Conservation (phyloP, 2,888 invertebrate species). For the Heliconius aoede region DNA sequence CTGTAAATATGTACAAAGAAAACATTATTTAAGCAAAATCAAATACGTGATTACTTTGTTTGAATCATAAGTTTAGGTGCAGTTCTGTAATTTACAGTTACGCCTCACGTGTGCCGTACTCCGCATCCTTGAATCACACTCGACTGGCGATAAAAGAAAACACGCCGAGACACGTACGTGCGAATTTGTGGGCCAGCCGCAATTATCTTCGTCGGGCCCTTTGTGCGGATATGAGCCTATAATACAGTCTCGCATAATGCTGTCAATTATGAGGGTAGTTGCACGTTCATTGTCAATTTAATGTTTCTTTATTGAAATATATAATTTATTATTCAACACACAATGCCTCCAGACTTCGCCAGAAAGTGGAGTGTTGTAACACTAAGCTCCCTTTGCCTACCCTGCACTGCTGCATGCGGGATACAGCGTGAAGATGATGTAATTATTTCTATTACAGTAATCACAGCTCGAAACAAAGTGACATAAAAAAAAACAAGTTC, state of each 20-base stretch:
- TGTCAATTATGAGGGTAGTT: conserved; percentile 38
- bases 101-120: conserved; percentile 55
- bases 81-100: conserved; percentile 63
- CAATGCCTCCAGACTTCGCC: no score
- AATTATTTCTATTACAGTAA: neutral
- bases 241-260: conserved; percentile 35
- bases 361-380: no score
- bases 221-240: conserved; percentile 54
- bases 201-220: conserved; percentile 68
- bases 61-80: conserved; percentile 49
- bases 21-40: conserved; percentile 39
- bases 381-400: no score
- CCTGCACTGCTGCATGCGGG: no score
- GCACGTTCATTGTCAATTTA: conserved; percentile 29
- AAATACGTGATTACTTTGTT: conserved; percentile 54
- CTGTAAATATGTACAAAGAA: conserved; percentile 29
- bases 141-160: conserved; percentile 60
- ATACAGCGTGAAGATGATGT: no score
- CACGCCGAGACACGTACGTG: conserved; percentile 61
- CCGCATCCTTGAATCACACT: conserved; percentile 60
- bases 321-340: neutral
- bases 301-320: neutral
- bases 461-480: neutral
- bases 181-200: conserved; percentile 61
- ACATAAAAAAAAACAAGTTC: neutral